phyloP scores from a whole-genome alignment of 2,113 vertebrate genomes.

The Thamnaconus septentrionalis region DNA sequence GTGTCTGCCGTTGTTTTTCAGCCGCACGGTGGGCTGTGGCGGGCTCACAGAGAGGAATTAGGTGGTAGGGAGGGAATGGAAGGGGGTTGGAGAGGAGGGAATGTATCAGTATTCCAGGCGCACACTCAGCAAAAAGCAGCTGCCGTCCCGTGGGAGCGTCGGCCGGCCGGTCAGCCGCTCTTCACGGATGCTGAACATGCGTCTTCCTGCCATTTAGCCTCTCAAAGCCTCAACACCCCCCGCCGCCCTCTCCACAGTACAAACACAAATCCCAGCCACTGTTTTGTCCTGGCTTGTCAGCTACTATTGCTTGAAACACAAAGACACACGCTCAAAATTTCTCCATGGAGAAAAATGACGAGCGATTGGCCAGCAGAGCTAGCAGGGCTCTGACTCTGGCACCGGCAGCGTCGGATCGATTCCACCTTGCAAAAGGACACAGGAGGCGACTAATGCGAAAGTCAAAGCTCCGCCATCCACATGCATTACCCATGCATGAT shows the following conservation, averaged over 20 bases:
- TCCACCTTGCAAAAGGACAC: constrained; percentile 28
- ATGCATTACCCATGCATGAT: constrained; percentile 49
- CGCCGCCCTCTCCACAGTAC: no score
- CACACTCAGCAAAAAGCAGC: constrained; percentile 66
- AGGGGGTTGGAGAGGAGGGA: constrained; percentile 14
- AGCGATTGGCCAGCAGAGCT: no score
- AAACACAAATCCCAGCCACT: constrained; percentile 43
- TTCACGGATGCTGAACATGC: constrained; percentile 70
- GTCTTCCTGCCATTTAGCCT: constrained; percentile 24
- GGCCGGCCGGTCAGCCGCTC: constrained; percentile 38
- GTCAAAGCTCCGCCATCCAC: constrained; percentile 8
- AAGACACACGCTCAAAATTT: no score
- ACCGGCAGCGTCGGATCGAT: constrained; percentile 8
- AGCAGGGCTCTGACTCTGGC: no score
- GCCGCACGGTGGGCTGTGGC: not conserved
- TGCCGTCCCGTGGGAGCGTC: constrained; percentile 61
- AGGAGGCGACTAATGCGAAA: constrained; percentile 11
- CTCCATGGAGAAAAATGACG: no score
- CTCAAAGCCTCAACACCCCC: constrained; percentile 7
- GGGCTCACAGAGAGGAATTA: constrained; percentile 1
- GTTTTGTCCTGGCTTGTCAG: constrained; percentile 11
- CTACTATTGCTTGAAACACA: not conserved
- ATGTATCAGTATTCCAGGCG: constrained; percentile 71
- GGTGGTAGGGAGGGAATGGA: not conserved
- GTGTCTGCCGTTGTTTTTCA: constrained; percentile 43